Evolutionary conservation across 2,888 invertebrate genomes (phyloP), one percentile per base, ranked within the genome.

Genomic region (Ophion slaviceki): DNA sequence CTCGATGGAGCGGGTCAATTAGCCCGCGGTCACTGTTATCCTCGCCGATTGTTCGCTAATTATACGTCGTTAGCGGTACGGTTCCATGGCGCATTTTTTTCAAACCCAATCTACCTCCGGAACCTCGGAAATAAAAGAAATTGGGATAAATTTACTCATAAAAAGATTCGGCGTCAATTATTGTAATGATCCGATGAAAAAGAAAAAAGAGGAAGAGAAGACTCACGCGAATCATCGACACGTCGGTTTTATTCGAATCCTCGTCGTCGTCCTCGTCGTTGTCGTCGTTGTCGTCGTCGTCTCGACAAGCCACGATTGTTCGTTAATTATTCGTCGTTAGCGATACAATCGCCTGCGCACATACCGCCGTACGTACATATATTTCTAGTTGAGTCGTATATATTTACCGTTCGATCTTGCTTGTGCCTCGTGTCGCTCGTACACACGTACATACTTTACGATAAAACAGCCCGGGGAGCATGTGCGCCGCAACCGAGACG

Each of bases 241-340:
- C 45, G 40, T 72, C 59, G 68, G 53, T 70, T 70, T 78, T 70
- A 70, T 70, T 59, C 68, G 76, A 40, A 20, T 53, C 40, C 53
- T 64, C 64, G 36, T 66, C 20, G 17, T 72, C 57, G 82, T 64
- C 71, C 6, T 36, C 36, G 36, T 36, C 36, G 36, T 36, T 1
- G 36, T 36, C 36, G 40, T 40, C 40, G 32, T 53, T 28, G 47
- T 64, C 64, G 36, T 66, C 20, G 17, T 72, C 57, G 82, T 64
- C 71, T 14, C 79, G 84, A 86, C 84, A 74, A 81, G 81, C 81
- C 71, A 24, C 79, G 84, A 85, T 85, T 85, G 80, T 87, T 85
- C 79, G 85, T 80, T 83, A 83, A 87, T 87, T 87, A 87, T 83
- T 67, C 82, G 78, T 85, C 80, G 83, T 85, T 83, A 81, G 62